These are phyloP conservation scores for Oasisia sp. DNA, from an alignment of 2,888 invertebrate genomes.

Conservation along the genomic window DNA sequence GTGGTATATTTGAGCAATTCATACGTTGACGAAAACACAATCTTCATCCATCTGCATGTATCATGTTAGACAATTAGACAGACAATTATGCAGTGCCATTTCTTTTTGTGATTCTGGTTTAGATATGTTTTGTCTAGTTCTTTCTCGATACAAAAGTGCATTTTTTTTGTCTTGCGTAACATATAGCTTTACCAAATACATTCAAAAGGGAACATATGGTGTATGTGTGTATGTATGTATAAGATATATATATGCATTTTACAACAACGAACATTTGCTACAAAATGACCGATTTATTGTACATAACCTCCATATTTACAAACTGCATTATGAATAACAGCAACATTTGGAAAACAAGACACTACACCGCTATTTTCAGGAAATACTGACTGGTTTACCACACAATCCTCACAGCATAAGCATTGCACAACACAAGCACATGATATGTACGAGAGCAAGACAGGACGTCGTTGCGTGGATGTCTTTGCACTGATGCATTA, in stretches of 20 bases:
- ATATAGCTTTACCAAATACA: too few relatives aligned
- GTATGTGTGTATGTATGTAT: too few relatives aligned
- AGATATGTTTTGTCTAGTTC: too few relatives aligned
- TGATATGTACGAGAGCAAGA: neutral
- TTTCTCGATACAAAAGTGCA: too few relatives aligned
- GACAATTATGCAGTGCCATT: too few relatives aligned
- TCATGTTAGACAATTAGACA: too few relatives aligned
- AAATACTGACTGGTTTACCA: neutral
- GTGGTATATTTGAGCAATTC: neutral
- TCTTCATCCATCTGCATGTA: too few relatives aligned
- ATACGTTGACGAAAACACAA: neutral
- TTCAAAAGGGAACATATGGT: too few relatives aligned
- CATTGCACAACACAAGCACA: neutral
- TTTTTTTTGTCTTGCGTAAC: too few relatives aligned
- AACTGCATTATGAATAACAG: neutral
- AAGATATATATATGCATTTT: neutral
- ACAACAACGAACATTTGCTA: neutral
- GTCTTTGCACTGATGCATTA: neutral
- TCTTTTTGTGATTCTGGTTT: too few relatives aligned
- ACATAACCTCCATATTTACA: neutral
- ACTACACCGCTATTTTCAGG: neutral
- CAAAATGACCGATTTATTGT: neutral
- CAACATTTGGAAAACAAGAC: neutral
- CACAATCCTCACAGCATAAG: neutral
- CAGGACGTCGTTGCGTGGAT: neutral